Evolutionary conservation across 2,113 vertebrate genomes (phyloP), one percentile per base, ranked within the genome.

Genomic region (Chlamydotis undulata): DNA sequence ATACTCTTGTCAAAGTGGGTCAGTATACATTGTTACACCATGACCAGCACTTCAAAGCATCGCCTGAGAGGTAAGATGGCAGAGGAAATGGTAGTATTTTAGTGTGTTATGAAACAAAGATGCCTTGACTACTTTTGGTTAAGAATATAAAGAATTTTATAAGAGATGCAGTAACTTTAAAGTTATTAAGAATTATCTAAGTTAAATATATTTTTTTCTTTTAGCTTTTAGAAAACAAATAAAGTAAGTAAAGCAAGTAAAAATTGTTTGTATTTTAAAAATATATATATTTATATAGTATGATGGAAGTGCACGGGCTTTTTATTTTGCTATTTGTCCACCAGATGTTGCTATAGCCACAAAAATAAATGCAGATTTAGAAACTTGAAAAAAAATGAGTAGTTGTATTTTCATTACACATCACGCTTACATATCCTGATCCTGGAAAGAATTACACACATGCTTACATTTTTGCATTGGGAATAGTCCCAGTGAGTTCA

Each of bases 271-370:
- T 53, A 19, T 77, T 94, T 92, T 33, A 39, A 80, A 90, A 43
- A 41, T 53, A 21, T 31, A 8, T 31, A 0, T 15, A 26, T 77
- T 52, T 83, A 12, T 60, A 29, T 56, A 6, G 8, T 14, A 16
- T 13, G 6, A 19, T 70, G 22, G 35, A 41, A 25, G 31, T 67
- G n/a, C 25, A 6, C 1, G 2, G 23, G 24, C 28, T 86, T 86
- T 52, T 14, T 86, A 82, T 91, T 81, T 93, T 93, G 10, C 15
- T 39, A 0, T 49, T 89, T 95, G 83, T 89, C 98, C 98, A 98
- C 93, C 89, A 97, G 98, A 65, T 97, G 98, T 2, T 84, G 96
- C 94, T 98, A 8, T 86, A 95, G 76, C 81, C 76, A 77, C 87
- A 93, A 56, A 94, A 96, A 95, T 94, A 78, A 82, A n/a, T 64